Evolutionary conservation across 2,888 invertebrate species (phyloP), one percentile per base, ranked within the genome.

Genomic region (Allophyes oxyacanthae): DNA sequence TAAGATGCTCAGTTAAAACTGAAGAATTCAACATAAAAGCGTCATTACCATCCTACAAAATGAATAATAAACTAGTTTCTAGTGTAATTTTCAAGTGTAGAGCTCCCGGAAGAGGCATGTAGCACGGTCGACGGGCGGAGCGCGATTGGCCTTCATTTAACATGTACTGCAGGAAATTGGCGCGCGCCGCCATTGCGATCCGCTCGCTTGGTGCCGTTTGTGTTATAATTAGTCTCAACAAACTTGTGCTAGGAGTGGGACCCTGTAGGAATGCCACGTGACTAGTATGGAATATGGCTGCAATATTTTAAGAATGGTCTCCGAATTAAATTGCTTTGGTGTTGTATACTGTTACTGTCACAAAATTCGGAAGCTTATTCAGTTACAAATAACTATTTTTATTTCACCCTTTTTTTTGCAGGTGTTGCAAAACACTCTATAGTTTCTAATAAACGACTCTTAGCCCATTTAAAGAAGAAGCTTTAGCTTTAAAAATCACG

Each of bases 101-200:
- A 57, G 57, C 53, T 67, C 69, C 71, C 75, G 77, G 56, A 77
- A 75, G 71, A 65, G 76, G 73, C 72, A 75, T 65, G 68, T 66
- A 11, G 50, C 58, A 41, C 56, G 46, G 60, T 53, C 60, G 56
- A 49, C 57, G 60, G 56, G 48, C 68, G 69, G 75, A 61, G 76
- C 73, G 68, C 78, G 81, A 88, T 83, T 85, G 85, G 79, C 83
- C 72, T 82, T 81, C 82, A 84, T 86, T 84, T 84, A 82, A 77
- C 83, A 80, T 84, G 83, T 83, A 87, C 84, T 82, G 81, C 86
- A 83, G 87, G 86, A 88, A 87, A 88, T 87, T 86, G 87, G 82
- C 81, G 82, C 81, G 78, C 72, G 60, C 62, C 74, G 75, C 77
- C 78, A 79, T 77, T 82, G 78, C 81, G 69, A 75, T 77, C 73